Evolutionary conservation across 2,888 invertebrate genomes (phyloP), one percentile per base, ranked within the genome.

Genomic region (Carcina quercana): DNA sequence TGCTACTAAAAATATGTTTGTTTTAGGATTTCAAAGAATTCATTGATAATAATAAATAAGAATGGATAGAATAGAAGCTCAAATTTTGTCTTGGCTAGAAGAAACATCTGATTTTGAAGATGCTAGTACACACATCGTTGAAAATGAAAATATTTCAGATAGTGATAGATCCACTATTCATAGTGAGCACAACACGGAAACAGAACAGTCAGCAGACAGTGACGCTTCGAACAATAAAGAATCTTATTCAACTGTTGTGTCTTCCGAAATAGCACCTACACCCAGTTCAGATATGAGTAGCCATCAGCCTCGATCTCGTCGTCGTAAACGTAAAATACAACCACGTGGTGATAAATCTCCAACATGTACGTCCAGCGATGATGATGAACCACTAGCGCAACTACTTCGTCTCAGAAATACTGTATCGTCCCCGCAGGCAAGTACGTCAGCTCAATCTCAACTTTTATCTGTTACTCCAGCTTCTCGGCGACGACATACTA

Each of bases 331-430:
- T 17, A 28, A 14, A 28, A 28, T 17, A 28, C 28, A 28, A 28
- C 25, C 22, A 28, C n/a, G n/a, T 25, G 22, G 35, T 35, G 32
- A 35, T 32, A 25, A 36, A 32, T 28, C 32, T 29, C 29, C 32
- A 32, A 28, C 26, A 36, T 10, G 32, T 28, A 32, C 29, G 36
- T 15, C 29, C 26, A 25, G 29, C 15, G 32, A n/a, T n/a, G 35
- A 37, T 32, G 25, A 37, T 32, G 32, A 37, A 37, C 32, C 37
- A 29, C 12, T 37, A 32, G 29, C 26, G 10, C 29, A 30, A 8
- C 21, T 29, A 37, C 28, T 34, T n/a, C n/a, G n/a, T n/a, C n/a
- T n/a, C n/a, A n/a, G n/a, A n/a, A n/a, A n/a, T n/a, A n/a, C n/a
- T n/a, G n/a, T n/a, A n/a, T n/a, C n/a, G n/a, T n/a, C n/a, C n/a